A percentile compares a stretch with the other conserved stretches of the same genome.
phyloP scores from a whole-genome alignment of 2,888 invertebrate species.

The Apantesis nais region DNA sequence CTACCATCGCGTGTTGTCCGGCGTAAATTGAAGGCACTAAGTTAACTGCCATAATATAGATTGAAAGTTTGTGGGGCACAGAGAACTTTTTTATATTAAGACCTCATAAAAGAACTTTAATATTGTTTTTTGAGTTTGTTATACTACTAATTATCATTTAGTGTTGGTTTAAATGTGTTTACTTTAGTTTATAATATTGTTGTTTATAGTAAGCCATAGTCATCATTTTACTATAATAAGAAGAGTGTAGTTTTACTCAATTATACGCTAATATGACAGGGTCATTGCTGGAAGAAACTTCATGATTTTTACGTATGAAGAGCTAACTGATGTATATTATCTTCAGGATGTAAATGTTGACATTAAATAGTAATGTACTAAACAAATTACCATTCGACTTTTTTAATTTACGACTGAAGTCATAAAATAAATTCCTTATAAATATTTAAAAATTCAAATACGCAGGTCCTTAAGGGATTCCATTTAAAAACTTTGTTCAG shows the following conservation, averaged over 20 bases:
- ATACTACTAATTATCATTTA: constrained; percentile 37
- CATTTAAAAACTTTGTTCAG: constrained; percentile 38
- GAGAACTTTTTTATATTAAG: constrained; percentile 30
- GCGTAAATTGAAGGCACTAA: constrained; percentile 43
- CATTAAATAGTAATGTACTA: constrained; percentile 36
- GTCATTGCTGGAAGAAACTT: background rate
- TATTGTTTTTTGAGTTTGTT: constrained; percentile 27
- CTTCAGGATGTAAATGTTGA: constrained; percentile 26
- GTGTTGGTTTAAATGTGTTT: constrained; percentile 18
- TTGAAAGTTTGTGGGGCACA: constrained; percentile 34
- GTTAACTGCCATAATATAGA: constrained; percentile 40
- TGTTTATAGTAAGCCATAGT: background rate
- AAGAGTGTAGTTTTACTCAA: no score
- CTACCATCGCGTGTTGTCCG: constrained; percentile 39
- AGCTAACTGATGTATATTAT: constrained; percentile 14
- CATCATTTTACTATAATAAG: no score
- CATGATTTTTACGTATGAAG: background rate
- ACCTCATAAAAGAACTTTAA: constrained; percentile 26
- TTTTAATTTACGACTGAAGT: constrained; percentile 41
- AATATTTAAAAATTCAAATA: constrained; percentile 51
- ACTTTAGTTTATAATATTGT: background rate
- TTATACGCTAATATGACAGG: background rate
- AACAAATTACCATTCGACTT: constrained; percentile 36
- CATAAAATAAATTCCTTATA: constrained; percentile 47
- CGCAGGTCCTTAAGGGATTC: constrained; percentile 39